Percentiles rank a stretch among this genome's conserved stretches.
These are phyloP conservation scores for Megalops atlanticus DNA, from an alignment of 2,113 vertebrate genomes.

Conservation along the genomic window DNA sequence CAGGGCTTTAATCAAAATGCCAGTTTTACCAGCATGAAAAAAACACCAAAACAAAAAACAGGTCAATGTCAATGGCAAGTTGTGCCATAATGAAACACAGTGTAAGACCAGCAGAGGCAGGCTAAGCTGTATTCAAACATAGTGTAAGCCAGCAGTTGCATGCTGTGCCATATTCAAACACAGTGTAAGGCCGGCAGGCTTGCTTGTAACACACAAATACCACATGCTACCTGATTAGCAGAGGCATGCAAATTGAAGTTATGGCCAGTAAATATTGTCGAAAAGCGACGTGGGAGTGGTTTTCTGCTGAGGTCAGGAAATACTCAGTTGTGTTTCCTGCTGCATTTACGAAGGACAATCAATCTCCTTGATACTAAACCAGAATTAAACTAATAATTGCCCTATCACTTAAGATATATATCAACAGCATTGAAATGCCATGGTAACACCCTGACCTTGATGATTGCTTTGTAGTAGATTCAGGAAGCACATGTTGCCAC, in stretches of 20 bases:
- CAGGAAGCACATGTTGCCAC: no score
- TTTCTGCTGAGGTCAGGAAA: conserved; percentile 20
- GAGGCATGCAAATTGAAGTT: conserved; percentile 12
- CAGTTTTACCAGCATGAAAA: neutral
- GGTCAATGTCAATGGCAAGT: no score
- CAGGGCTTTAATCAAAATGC: neutral
- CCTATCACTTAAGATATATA: conserved; percentile 19
- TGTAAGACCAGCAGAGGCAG: neutral
- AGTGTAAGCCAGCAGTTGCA: no score
- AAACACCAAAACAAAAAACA: neutral
- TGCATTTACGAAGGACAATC: conserved; percentile 9
- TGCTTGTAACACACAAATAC: neutral
- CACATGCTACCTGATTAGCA: conserved; percentile 14
- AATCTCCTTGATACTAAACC: neutral
- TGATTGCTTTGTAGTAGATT: neutral
- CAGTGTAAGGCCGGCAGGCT: neutral
- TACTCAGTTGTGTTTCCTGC: neutral
- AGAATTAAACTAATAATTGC: conserved; percentile 21
- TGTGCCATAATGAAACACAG: neutral
- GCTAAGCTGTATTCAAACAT: neutral
- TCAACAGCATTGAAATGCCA: conserved; percentile 1
- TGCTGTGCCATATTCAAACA: neutral
- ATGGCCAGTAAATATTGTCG: neutral
- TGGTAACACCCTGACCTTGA: conserved; percentile 12
- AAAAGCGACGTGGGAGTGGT: neutral